Conservation (phyloP, 2,888 invertebrate species). For the Acronicta psi region DNA sequence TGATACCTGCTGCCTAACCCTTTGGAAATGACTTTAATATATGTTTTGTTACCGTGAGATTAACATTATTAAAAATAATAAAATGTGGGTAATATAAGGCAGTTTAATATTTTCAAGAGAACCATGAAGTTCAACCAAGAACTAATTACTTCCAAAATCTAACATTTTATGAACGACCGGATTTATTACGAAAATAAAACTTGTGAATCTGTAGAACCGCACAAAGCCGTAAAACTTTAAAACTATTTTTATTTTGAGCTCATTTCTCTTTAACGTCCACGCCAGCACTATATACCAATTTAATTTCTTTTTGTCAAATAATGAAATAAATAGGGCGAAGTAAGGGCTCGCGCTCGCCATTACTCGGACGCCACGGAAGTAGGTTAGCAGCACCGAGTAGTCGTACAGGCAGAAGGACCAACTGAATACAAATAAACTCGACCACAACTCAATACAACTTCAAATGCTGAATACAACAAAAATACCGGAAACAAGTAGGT, state of each 20-base stretch:
- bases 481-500: too few relatives aligned
- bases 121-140: too few relatives aligned
- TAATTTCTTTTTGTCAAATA: constrained; percentile 43
- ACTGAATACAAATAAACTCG: too few relatives aligned
- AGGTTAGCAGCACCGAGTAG: not conserved
- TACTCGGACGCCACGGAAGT: constrained; percentile 24
- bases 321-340: constrained; percentile 45
- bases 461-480: too few relatives aligned
- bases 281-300: constrained; percentile 28
- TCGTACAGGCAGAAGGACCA: constrained; percentile 13
- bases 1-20: too few relatives aligned
- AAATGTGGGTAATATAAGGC: too few relatives aligned
- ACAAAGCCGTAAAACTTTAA: constrained; percentile 3
- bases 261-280: constrained; percentile 27
- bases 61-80: too few relatives aligned
- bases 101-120: not conserved
- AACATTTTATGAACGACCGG: not conserved
- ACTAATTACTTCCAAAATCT: too few relatives aligned
- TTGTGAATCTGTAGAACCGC: not conserved
- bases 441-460: too few relatives aligned
- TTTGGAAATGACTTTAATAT: too few relatives aligned
- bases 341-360: constrained; percentile 19
- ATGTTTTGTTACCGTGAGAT: too few relatives aligned
- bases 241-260: constrained; percentile 11
- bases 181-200: not conserved